A percentile compares a stretch with the other conserved stretches of the same genome.
Conservation (phyloP, 2,113 vertebrate genomes). For the Antidorcas marsupialis region DNA sequence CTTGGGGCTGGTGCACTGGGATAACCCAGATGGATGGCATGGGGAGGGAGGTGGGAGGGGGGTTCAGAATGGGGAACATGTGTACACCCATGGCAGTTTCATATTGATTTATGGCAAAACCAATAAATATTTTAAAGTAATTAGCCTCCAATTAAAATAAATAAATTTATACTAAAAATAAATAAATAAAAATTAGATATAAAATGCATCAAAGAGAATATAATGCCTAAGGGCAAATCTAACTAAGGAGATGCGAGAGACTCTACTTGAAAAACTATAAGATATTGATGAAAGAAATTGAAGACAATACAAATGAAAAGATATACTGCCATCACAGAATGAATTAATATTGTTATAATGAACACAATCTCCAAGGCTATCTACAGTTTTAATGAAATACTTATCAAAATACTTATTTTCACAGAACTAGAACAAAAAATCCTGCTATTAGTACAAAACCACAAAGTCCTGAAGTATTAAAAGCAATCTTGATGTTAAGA, state of each 20-base stretch:
- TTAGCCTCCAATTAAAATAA: too few species aligned
- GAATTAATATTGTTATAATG: neutral
- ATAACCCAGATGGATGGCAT: too few species aligned
- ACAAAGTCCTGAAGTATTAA: neutral
- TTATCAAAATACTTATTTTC: neutral
- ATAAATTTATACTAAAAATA: too few species aligned
- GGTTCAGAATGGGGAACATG: too few species aligned
- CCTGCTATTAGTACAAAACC: neutral
- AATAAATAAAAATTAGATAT: neutral
- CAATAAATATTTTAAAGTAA: too few species aligned
- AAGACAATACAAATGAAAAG: neutral
- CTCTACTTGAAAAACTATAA: neutral
- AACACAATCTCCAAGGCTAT: neutral
- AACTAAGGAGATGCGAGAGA: neutral
- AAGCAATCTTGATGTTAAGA: neutral
- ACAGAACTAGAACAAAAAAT: neutral
- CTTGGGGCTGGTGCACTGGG: too few species aligned
- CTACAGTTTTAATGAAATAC: neutral
- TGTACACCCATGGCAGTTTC: too few species aligned
- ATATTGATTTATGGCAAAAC: too few species aligned
- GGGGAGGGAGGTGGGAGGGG: too few species aligned
- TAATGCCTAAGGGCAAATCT: neutral
- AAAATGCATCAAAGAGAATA: neutral
- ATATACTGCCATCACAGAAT: neutral
- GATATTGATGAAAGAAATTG: neutral